Evolutionary conservation across 2,797 vertebrate genomes (phyloP).

Genomic region (Tamandua tetradactyla): DNA sequence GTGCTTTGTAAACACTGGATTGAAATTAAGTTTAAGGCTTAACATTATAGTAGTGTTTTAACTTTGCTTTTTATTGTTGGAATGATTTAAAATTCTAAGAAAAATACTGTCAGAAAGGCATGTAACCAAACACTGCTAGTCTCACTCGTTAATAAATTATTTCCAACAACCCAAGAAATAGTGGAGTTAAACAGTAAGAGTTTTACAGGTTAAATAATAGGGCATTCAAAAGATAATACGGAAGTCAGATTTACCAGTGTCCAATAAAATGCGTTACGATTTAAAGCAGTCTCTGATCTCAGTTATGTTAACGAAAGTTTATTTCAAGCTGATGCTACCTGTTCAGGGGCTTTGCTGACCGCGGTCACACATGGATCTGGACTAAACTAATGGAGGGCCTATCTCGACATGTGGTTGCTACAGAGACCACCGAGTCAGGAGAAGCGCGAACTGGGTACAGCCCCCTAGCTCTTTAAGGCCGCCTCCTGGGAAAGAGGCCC

Average conservation of each 20-base stretch:
- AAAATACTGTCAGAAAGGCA: conserved; percentile 24
- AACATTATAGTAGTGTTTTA: background rate
- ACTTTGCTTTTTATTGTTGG: background rate
- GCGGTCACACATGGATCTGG: background rate
- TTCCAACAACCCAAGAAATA: background rate
- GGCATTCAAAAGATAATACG: background rate
- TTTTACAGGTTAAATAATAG: background rate
- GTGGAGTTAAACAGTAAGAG: background rate
- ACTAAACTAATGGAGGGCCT: background rate
- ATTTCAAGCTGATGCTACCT: background rate
- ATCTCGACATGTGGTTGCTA: background rate
- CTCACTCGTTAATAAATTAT: background rate
- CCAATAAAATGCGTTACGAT: background rate
- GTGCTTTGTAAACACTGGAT: background rate
- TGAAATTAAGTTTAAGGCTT: background rate
- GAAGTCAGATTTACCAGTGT: background rate
- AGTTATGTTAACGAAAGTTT: background rate
- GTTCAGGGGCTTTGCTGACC: background rate
- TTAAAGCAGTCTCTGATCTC: background rate
- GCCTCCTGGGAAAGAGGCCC: background rate
- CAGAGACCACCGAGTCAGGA: background rate
- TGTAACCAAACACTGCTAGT: background rate
- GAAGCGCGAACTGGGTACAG: too few species aligned
- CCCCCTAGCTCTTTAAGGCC: background rate
- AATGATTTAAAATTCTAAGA: conserved; percentile 29